Evolutionary conservation across 1,140 invertebrate species (phyloP).

Genomic region (Ostrea edulis): DNA sequence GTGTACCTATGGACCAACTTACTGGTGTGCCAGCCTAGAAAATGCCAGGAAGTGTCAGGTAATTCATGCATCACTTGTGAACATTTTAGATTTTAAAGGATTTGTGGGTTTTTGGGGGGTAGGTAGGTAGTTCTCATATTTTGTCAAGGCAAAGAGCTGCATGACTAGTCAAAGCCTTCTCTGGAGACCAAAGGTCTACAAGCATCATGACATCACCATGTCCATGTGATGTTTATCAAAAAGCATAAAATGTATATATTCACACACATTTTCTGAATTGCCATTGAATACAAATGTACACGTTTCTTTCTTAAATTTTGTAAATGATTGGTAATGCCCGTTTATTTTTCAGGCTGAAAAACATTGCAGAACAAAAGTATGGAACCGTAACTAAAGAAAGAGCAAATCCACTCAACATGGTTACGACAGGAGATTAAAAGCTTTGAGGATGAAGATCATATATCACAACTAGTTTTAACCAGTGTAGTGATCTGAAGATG

Average conservation of each 20-base stretch:
- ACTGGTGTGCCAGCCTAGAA: conserved; percentile 69
- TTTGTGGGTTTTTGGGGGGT: too few species aligned
- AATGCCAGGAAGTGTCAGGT: conserved; percentile 86
- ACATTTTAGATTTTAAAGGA: too few species aligned
- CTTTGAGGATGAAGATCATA: neutral
- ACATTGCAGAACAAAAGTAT: conserved; percentile 55
- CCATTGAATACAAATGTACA: too few species aligned
- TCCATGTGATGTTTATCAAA: too few species aligned
- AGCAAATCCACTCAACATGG: neutral
- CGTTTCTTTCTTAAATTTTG: too few species aligned
- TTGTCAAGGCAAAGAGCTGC: too few species aligned
- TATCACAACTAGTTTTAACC: neutral
- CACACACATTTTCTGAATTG: too few species aligned
- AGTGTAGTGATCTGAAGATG: neutral
- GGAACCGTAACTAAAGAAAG: conserved; percentile 46
- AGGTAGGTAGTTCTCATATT: too few species aligned
- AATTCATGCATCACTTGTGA: neutral
- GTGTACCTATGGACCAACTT: conserved; percentile 69
- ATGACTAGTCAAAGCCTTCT: too few species aligned
- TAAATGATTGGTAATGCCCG: neutral
- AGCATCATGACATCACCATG: too few species aligned
- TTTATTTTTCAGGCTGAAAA: conserved; percentile 54
- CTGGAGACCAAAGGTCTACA: too few species aligned
- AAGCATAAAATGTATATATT: too few species aligned
- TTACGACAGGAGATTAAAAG: neutral